Evolutionary conservation across 2,888 invertebrate species (phyloP).

Genomic region (Phytoseiulus persimilis): DNA sequence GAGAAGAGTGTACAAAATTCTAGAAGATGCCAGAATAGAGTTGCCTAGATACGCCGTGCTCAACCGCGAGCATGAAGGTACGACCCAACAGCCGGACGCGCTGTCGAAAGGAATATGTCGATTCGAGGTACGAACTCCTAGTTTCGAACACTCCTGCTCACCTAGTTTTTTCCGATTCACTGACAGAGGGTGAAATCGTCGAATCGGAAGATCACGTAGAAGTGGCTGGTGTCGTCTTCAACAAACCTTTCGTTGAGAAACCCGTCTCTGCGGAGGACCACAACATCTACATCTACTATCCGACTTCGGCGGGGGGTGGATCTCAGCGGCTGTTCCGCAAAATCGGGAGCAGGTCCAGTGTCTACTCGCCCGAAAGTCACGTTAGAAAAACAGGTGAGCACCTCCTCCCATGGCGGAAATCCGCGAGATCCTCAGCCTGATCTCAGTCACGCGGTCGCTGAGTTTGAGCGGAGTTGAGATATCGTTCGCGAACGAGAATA

Average conservation of each 20-base stretch:
- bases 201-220: conserved; percentile 96
- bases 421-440: not conserved
- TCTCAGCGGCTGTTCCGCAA: conserved; percentile 95
- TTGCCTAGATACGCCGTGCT: conserved; percentile 95
- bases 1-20: conserved; percentile 83
- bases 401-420: not conserved
- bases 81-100: too few relatives aligned
- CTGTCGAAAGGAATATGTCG: too few relatives aligned
- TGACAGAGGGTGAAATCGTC: conserved; percentile 72
- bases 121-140: too few relatives aligned
- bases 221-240: conserved; percentile 86
- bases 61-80: conserved; percentile 63
- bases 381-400: conserved; percentile 73
- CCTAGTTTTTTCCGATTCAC: too few relatives aligned
- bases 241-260: conserved; percentile 98
- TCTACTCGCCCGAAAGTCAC: conserved; percentile 91
- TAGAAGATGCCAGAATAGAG: conserved; percentile 88
- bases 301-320: conserved; percentile 91
- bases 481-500: too few relatives aligned
- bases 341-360: conserved; percentile 96
- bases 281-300: conserved; percentile 99
- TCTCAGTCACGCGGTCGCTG: too few relatives aligned
- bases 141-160: too few relatives aligned
- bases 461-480: too few relatives aligned
- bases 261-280: conserved; percentile 99